Conservation (phyloP, 2,888 invertebrate genomes). For the Loripinus fragilis region DNA sequence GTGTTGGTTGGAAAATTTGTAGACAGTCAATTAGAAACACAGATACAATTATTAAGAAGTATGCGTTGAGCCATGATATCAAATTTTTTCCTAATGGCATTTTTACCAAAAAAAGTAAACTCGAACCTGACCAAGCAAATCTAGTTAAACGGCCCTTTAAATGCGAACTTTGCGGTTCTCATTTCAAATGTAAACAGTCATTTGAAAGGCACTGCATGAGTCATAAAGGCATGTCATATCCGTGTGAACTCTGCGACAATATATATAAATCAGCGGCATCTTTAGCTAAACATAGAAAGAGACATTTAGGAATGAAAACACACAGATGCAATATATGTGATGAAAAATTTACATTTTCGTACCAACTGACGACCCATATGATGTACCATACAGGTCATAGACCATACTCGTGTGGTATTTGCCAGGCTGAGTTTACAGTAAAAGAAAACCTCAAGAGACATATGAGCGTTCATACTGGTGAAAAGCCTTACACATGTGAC, state of each 20-base stretch:
- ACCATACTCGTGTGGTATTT: neutral
- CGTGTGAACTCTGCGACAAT: neutral
- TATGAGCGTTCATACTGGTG: neutral
- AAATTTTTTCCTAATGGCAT: no score
- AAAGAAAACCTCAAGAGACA: neutral
- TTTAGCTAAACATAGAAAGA: neutral
- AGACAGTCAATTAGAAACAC: no score
- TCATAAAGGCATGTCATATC: neutral
- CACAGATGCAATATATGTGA: neutral
- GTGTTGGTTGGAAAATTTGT: no score
- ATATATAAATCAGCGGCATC: neutral
- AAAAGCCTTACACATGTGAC: neutral
- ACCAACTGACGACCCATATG: neutral
- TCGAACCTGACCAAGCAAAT: no score
- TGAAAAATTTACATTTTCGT: neutral
- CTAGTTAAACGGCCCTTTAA: no score
- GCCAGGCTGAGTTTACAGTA: neutral
- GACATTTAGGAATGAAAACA: neutral
- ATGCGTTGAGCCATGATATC: no score
- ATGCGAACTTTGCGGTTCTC: no score
- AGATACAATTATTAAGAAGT: no score
- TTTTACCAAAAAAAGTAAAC: no score
- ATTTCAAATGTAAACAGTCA: no score
- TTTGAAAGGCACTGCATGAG: neutral
- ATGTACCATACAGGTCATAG: neutral